Percentiles rank a stretch among this genome's conserved stretches.
phyloP scores from a whole-genome alignment of 2,888 invertebrate genomes.

The Drosophila neotestacea region DNA sequence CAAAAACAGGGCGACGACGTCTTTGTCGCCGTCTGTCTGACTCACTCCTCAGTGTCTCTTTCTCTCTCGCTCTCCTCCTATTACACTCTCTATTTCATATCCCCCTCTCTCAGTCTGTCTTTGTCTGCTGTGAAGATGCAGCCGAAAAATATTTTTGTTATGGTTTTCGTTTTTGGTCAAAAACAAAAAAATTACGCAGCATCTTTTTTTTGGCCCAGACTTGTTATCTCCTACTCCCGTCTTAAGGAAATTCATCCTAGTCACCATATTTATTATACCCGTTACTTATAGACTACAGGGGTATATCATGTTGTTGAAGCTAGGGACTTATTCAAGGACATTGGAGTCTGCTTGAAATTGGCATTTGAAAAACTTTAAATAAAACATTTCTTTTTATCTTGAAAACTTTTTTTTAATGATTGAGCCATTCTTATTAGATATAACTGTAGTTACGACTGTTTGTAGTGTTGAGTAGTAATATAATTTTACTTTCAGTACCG shows the following conservation, averaged over 20 bases:
- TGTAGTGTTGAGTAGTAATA: too few relatives aligned
- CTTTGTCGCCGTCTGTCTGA: conserved; percentile 72
- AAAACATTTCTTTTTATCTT: too few relatives aligned
- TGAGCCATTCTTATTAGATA: too few relatives aligned
- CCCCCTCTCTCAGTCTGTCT: not conserved
- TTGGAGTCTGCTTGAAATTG: too few relatives aligned
- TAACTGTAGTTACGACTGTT: too few relatives aligned
- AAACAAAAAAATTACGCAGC: conserved; percentile 61
- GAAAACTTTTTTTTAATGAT: too few relatives aligned
- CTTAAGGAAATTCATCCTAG: conserved; percentile 1
- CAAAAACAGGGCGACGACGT: conserved; percentile 50
- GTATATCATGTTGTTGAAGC: too few relatives aligned
- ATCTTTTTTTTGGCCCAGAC: conserved; percentile 26
- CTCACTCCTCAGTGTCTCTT: conserved; percentile 41
- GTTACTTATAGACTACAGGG: too few relatives aligned
- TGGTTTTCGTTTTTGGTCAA: conserved; percentile 42
- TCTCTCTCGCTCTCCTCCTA: not conserved
- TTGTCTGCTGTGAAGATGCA: conserved; percentile 38
- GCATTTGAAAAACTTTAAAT: too few relatives aligned
- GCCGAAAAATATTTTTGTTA: conserved; percentile 72
- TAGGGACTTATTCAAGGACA: too few relatives aligned
- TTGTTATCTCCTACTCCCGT: not conserved
- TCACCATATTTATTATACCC: not conserved
- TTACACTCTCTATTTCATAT: not conserved
- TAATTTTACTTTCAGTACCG: not conserved